Evolutionary conservation across 1,140 invertebrate genomes (phyloP).

Genomic region (Littorina saxatilis): DNA sequence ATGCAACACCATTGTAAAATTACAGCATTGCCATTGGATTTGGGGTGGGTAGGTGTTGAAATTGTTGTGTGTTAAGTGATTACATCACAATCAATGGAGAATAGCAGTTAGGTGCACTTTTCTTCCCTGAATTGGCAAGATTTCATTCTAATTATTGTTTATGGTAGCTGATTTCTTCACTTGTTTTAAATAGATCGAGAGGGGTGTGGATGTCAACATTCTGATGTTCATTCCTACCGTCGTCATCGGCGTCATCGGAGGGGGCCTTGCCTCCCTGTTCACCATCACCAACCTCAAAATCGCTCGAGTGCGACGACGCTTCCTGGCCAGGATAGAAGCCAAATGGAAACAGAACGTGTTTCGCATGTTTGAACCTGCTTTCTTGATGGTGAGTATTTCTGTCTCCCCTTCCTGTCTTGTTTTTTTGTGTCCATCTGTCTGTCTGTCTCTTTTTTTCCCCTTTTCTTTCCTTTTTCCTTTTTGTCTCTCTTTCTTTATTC

Average conservation of each 20-base stretch:
- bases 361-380: constrained; percentile 67
- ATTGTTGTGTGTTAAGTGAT: no score
- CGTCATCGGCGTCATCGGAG: constrained; percentile 67
- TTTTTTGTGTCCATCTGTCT: background rate
- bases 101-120: no score
- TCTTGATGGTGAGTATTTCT: constrained; percentile 68
- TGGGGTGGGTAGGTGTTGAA: no score
- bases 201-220: constrained; percentile 72
- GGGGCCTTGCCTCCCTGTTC: constrained; percentile 66
- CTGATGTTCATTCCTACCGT: constrained; percentile 72
- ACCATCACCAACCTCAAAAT: constrained; percentile 73
- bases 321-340: constrained; percentile 59
- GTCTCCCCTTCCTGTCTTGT: background rate
- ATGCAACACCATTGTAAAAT: no score
- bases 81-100: no score
- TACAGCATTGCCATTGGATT: no score
- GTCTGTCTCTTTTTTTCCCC: background rate
- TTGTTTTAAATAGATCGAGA: constrained; percentile 70
- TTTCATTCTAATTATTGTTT: no score
- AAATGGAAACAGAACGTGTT: constrained; percentile 62
- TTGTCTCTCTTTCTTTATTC: background rate
- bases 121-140: no score
- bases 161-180: no score
- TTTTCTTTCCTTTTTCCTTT: constrained; percentile 9
- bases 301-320: constrained; percentile 57